These are phyloP conservation scores for Platorchestia sp. DNA, from an alignment of 1,140 invertebrate species.

Conservation along the genomic window DNA sequence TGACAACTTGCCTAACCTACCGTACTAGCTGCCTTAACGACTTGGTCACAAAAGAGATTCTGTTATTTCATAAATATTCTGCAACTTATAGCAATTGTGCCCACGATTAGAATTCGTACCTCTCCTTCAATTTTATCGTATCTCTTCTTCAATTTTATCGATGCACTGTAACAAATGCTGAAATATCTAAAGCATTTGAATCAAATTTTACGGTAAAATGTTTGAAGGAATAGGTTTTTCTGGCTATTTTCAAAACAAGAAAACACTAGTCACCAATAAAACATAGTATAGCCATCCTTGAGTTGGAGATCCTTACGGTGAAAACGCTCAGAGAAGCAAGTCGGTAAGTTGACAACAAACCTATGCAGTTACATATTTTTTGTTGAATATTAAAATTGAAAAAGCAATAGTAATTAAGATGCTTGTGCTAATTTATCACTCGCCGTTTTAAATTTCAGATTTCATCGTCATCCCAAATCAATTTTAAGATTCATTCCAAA, in stretches of 20 bases:
- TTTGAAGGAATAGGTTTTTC: neutral
- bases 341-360: neutral
- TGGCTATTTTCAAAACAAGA: neutral
- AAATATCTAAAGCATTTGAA: neutral
- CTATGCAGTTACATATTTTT: neutral
- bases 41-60: no score
- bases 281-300: neutral
- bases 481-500: neutral
- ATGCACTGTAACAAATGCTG: neutral
- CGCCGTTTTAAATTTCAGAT: neutral
- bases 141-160: neutral
- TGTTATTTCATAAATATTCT: neutral
- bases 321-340: neutral
- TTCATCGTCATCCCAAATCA: neutral
- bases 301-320: neutral
- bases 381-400: neutral
- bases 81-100: neutral
- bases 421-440: neutral
- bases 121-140: neutral
- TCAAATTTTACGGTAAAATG: neutral
- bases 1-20: no score
- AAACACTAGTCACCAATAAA: neutral
- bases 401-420: neutral
- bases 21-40: no score
- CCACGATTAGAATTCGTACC: neutral